Base-by-base conservation (phyloP, 2,113 vertebrate species). In the Lanius ludovicianus region DNA sequence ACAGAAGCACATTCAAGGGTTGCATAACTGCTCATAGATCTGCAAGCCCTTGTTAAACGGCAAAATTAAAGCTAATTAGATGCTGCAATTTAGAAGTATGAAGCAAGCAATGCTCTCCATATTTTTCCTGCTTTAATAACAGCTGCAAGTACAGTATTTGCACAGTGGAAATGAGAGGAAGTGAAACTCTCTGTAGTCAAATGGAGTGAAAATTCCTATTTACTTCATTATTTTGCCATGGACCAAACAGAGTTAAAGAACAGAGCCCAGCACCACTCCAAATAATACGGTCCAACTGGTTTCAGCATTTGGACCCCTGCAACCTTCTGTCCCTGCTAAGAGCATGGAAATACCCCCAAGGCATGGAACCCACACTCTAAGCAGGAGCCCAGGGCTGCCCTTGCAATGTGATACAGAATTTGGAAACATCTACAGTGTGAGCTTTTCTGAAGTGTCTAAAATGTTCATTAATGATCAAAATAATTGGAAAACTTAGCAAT, bases 31-130 rank as follows among this genome's bases (percentile, higher is more conserved):
- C 65, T 93, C 83, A 65, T 27, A 89, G 92, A 89, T 87, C 65
- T 50, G 53, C 60, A 93, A 93, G 90, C 75, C 83, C 74, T 93
- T 69, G 73, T 82, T 93, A 96, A 96, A 93, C 3, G 10, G 92
- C 49, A 90, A 96, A 79, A 95, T 74, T 81, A 93, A 69, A 87
- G 83, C 86, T 79, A 93, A 97, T 96, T 90, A 96, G 93, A 90
- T 49, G 78, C 49, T 87, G 93, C 95, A 93, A 93, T 94, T 69
- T 69, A 30, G 39, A 89, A 73, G 46, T 42, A 91, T 53, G 70
- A 96, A 95, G 81, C 67, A 91, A 95, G 89, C 33, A 85, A 41
- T 13, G 41, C 62, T 93, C 60, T 33, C 25, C 17, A 5, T 67
- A 52, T 74, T 96, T 94, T 44, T 87, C 73, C 57, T 90, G 44